Percentiles rank a stretch among this genome's conserved stretches.
Evolutionary conservation across 2,888 invertebrate genomes (phyloP).

Genomic region (Campoplex capitator): DNA sequence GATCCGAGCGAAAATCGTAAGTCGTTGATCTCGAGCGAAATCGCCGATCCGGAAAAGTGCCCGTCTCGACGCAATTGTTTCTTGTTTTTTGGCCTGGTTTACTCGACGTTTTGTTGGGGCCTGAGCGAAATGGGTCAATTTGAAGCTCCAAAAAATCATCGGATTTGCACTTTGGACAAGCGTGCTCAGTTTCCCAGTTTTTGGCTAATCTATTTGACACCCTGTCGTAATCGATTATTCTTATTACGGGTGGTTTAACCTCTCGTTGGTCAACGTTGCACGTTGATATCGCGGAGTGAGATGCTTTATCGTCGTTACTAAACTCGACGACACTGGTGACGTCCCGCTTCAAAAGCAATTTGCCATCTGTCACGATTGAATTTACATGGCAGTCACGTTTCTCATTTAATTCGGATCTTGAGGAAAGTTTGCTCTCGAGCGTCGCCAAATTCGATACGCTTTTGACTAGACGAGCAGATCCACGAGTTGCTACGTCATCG

Average conservation of each 20-base stretch:
- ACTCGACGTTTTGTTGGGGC: conserved; percentile 34
- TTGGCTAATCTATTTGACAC: conserved; percentile 50
- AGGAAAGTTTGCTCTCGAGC: conserved; percentile 3
- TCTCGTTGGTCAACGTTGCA: conserved; percentile 39
- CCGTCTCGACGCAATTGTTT: conserved; percentile 70
- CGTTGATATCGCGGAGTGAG: conserved; percentile 45
- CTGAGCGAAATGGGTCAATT: conserved; percentile 75
- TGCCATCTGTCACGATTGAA: conserved; percentile 32
- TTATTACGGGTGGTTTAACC: conserved; percentile 70
- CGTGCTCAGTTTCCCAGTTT: conserved; percentile 69
- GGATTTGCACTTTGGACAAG: conserved; percentile 78
- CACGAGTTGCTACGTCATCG: conserved; percentile 10
- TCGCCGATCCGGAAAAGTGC: conserved; percentile 70
- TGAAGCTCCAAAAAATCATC: conserved; percentile 74
- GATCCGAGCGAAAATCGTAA: conserved; percentile 68
- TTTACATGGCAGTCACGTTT: conserved; percentile 45
- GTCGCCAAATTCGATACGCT: conserved; percentile 43
- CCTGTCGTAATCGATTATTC: conserved; percentile 74
- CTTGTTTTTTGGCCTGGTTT: conserved; percentile 46
- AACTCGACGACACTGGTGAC: conserved; percentile 23
- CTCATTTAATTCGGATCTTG: conserved; percentile 44
- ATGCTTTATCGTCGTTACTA: conserved; percentile 13
- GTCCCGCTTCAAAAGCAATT: conserved; percentile 30
- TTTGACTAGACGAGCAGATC: conserved; percentile 42
- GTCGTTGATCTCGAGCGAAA: conserved; percentile 72